Percentiles rank a stretch among this genome's conserved stretches.
Conservation (phyloP, 2,113 vertebrate genomes). For the Bubo blakistoni region DNA sequence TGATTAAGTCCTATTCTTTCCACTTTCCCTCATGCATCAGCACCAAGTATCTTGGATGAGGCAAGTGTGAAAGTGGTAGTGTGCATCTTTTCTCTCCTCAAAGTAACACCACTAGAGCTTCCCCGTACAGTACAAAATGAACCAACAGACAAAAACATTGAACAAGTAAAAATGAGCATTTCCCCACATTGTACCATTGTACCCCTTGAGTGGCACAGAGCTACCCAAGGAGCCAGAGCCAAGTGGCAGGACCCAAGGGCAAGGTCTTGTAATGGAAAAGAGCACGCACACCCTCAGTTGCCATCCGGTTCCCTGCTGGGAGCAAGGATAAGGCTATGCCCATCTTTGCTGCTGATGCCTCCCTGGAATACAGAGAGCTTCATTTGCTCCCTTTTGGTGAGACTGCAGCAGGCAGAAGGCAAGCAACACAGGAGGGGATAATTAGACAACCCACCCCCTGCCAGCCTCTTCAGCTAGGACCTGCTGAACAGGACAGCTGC, state of each 20-base stretch:
- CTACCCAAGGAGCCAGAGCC: not conserved
- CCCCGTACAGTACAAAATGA: accelerated
- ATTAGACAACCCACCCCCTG: accelerated
- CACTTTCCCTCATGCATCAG: not conserved
- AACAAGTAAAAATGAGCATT: accelerated
- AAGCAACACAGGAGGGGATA: accelerated
- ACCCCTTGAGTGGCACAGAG: not conserved
- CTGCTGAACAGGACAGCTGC: not conserved
- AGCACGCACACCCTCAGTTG: accelerated
- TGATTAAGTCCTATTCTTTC: not conserved
- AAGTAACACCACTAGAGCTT: not conserved
- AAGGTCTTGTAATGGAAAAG: no score
- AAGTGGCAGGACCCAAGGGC: not conserved
- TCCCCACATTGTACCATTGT: not conserved
- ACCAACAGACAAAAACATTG: not conserved
- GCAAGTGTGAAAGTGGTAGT: not conserved
- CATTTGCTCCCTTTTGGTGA: no score
- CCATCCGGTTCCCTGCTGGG: no score
- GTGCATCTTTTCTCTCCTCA: accelerated
- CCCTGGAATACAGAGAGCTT: not conserved
- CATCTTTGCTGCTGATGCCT: not conserved
- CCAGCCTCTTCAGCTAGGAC: not conserved
- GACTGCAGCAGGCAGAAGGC: not conserved
- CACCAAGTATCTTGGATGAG: not conserved
- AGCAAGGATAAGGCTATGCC: accelerated